phyloP scores from a whole-genome alignment of 2,888 invertebrate species.

The Amiota minor region DNA sequence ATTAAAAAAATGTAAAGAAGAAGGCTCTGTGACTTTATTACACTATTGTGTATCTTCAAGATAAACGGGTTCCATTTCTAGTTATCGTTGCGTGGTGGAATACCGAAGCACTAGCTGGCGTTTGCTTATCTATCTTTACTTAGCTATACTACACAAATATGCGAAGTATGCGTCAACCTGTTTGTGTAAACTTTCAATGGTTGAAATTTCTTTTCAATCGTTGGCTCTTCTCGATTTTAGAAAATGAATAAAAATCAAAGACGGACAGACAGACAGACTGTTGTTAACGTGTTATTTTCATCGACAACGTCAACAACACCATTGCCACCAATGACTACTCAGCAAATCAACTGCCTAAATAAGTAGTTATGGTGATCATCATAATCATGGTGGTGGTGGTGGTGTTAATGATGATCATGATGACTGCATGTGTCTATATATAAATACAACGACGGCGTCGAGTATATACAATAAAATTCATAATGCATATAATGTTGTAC shows the following conservation, averaged over 20 bases:
- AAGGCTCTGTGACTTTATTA: conserved; percentile 13
- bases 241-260: conserved; percentile 24
- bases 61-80: conserved; percentile 57
- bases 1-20: background rate
- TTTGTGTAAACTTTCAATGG: conserved; percentile 59
- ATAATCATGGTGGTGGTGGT: background rate
- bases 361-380: conserved; percentile 46
- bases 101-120: conserved; percentile 3
- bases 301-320: conserved; percentile 29
- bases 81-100: conserved; percentile 6
- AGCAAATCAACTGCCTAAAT: conserved; percentile 49
- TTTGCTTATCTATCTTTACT: conserved; percentile 57
- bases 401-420: conserved; percentile 5
- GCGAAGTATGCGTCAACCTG: conserved; percentile 67
- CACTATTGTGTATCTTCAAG: conserved; percentile 58
- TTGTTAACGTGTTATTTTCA: conserved; percentile 15
- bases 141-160: conserved; percentile 53
- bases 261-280: background rate
- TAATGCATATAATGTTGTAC: background rate
- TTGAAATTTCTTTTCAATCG: conserved; percentile 56
- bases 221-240: conserved; percentile 33
- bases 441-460: conserved; percentile 29
- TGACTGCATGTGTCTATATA: conserved; percentile 58
- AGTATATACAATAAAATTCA: background rate
- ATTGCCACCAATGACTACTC: conserved; percentile 29